Base-by-base conservation (phyloP, 1,140 invertebrate genomes). In the Ceratosolen fusciceps region DNA sequence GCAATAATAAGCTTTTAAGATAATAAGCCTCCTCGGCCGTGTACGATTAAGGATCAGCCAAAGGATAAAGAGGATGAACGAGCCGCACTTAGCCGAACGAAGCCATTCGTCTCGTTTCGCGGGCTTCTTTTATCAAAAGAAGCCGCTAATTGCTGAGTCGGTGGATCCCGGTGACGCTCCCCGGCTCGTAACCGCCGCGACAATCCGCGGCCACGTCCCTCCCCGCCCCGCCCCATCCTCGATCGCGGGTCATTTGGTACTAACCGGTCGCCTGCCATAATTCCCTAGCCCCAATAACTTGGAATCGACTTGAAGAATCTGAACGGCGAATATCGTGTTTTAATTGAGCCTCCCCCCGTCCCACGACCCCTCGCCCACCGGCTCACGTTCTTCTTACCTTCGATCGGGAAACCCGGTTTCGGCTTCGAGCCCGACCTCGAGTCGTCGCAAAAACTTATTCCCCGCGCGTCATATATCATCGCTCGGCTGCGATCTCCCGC, bases 101-200 rank as follows among this genome's bases (percentile, higher is more conserved):
- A 60, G 72, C 47, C n/a, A 49, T 62, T 74, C 43, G 74, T 39
- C 37, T n/a, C 26, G 26, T 56, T n/a, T 70, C 26, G 49, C 60
- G 43, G 43, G 52, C 58, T 8, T n/a, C n/a, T 34, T 31, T 78
- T 65, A 73, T 78, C 68, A 72, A 72, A 72, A 78, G 68, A 52
- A 72, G 67, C 75, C 67, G 75, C 75, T 77, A 77, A 77, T 72
- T 78, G 68, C 76, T 10, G 19, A 10, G 31, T 3, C 60, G 56
- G 31, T 74, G 72, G 54, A 75, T 34, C 60, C 19, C 16, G 21
- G 31, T 65, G 19, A n/a, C n/a, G n/a, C n/a, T n/a, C n/a, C n/a
- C n/a, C n/a, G n/a, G n/a, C n/a, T n/a, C n/a, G n/a, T n/a, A n/a
- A n/a, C n/a, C n/a, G n/a, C n/a, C n/a, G n/a, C n/a, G n/a, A n/a